phyloP scores from a whole-genome alignment of 2,797 vertebrate genomes.

The Helicolenus hilgendorfi region DNA sequence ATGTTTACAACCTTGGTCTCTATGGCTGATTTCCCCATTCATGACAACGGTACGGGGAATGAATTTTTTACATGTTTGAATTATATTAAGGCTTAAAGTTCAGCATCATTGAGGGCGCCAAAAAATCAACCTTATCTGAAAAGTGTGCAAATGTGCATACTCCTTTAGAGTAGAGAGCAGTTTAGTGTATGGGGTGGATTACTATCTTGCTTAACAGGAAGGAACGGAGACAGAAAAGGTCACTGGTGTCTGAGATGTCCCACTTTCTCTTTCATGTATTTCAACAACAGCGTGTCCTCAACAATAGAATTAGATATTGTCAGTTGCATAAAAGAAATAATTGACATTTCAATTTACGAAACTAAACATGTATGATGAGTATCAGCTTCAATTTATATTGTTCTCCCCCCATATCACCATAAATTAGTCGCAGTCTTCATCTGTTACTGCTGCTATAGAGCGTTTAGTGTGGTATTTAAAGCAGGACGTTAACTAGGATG shows the following conservation, averaged over 20 bases:
- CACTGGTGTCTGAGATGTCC: background rate
- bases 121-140: too few species aligned
- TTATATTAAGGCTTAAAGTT: too few species aligned
- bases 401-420: background rate
- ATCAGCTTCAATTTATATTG: background rate
- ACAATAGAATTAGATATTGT: background rate
- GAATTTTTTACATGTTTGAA: too few species aligned
- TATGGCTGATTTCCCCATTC: too few species aligned
- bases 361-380: background rate
- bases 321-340: background rate
- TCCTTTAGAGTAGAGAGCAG: background rate
- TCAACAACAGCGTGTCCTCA: background rate
- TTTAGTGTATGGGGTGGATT: background rate
- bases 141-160: background rate
- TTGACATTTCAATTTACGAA: background rate
- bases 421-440: background rate
- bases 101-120: too few species aligned
- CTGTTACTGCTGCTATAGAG: background rate
- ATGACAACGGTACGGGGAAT: too few species aligned
- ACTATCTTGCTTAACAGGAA: background rate
- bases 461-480: background rate
- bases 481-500: conserved; percentile 29
- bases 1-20: too few species aligned
- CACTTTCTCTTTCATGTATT: background rate
- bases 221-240: background rate